phyloP scores from a whole-genome alignment of 2,797 vertebrate genomes.

The Fratercula arctica region DNA sequence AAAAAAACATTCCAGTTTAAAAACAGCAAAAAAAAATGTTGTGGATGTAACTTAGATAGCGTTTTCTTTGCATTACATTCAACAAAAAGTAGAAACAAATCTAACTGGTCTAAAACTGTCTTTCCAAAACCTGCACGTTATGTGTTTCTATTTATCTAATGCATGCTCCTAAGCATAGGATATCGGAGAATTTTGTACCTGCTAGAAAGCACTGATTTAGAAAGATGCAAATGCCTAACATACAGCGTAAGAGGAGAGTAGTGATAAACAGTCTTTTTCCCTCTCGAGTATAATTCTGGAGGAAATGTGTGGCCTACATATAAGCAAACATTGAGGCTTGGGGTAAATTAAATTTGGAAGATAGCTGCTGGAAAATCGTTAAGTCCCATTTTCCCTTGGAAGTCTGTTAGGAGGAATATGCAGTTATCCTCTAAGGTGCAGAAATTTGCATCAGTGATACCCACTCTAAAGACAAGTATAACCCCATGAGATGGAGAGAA shows the following conservation, averaged over 20 bases:
- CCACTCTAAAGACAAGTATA: conserved; percentile 27
- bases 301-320: conserved; percentile 58
- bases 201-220: not conserved
- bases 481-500: conserved; percentile 28
- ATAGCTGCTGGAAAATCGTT: conserved; percentile 15
- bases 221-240: conserved; percentile 18
- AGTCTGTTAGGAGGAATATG: conserved; percentile 18
- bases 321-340: conserved; percentile 56
- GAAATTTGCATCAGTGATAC: conserved; percentile 59
- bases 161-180: not conserved
- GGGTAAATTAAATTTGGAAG: conserved; percentile 58
- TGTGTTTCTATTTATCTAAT: conserved; percentile 2
- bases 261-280: conserved; percentile 46
- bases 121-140: not conserved
- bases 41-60: not conserved
- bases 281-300: conserved; percentile 35
- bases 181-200: conserved; percentile 1
- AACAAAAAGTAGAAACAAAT: conserved; percentile 18
- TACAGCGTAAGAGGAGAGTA: not conserved
- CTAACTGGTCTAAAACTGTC: not conserved
- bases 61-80: not conserved
- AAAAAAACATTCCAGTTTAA: not conserved
- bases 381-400: conserved; percentile 44
- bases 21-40: not conserved
- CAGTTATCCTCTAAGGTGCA: conserved; percentile 51